These are phyloP conservation scores for Allophyes oxyacanthae DNA, from an alignment of 2,888 invertebrate species.

Conservation along the genomic window DNA sequence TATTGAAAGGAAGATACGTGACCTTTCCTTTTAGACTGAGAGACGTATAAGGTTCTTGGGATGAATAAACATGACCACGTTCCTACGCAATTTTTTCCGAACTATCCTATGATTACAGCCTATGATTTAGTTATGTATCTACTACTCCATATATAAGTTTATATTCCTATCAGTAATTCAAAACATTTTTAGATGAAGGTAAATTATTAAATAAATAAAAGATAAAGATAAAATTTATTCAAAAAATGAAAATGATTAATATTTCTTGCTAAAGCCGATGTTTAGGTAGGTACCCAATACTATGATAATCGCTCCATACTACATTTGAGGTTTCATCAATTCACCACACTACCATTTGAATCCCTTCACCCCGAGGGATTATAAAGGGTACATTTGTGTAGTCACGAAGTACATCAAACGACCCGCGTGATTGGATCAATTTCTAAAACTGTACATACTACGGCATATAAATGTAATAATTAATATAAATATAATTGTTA, in stretches of 20 bases:
- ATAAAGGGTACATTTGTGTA: constrained; percentile 47
- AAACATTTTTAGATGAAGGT: too few relatives aligned
- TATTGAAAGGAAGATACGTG: constrained; percentile 5
- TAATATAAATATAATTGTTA: constrained; percentile 8
- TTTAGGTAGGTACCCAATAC: constrained; percentile 55
- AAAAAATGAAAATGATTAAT: too few relatives aligned
- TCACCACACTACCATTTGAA: constrained; percentile 45
- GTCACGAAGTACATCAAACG: constrained; percentile 37
- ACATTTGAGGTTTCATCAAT: constrained; percentile 39
- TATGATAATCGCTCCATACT: constrained; percentile 49
- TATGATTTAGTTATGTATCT: too few relatives aligned
- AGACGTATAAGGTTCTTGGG: background rate
- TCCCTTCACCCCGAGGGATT: constrained; percentile 48
- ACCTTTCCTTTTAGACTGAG: constrained; percentile 1
- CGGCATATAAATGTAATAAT: constrained; percentile 19
- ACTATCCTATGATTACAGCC: too few relatives aligned
- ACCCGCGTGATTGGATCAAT: constrained; percentile 53
- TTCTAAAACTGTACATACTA: constrained; percentile 32
- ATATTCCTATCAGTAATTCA: too few relatives aligned
- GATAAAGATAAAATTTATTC: too few relatives aligned
- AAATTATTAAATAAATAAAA: too few relatives aligned
- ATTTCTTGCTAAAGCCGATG: constrained; percentile 25
- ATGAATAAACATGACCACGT: constrained; percentile 7
- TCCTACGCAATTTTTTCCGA: background rate
- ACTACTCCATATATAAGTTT: too few relatives aligned